A percentile compares a stretch with the other conserved stretches of the same genome.
Evolutionary conservation across 2,888 invertebrate genomes (phyloP).

Genomic region (Blomia tropicalis): DNA sequence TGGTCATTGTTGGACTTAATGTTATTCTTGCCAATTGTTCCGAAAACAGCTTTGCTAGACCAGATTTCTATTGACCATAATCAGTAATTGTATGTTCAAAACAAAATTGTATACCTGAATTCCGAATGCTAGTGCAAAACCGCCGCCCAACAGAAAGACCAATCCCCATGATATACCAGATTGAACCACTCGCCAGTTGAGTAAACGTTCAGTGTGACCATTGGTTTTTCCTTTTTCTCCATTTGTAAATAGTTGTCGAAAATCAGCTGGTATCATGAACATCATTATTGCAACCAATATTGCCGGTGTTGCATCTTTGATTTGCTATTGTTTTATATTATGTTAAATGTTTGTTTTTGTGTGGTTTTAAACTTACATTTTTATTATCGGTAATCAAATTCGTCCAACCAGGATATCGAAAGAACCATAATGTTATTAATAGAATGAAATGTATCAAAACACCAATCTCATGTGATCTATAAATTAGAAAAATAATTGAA

Average conservation of each 20-base stretch:
- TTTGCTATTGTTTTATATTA: constrained; percentile 22
- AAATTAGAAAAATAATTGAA: neutral
- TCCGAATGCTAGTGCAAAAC: constrained; percentile 75
- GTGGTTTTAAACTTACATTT: neutral
- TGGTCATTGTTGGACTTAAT: constrained; percentile 21
- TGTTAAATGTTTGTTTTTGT: neutral
- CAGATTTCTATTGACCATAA: constrained; percentile 27
- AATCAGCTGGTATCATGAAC: constrained; percentile 61
- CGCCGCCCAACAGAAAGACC: constrained; percentile 68
- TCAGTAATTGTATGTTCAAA: too few relatives aligned
- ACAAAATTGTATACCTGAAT: constrained; percentile 44
- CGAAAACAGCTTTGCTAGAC: constrained; percentile 29
- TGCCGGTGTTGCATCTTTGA: constrained; percentile 44
- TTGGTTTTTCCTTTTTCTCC: neutral
- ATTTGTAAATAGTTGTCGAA: neutral
- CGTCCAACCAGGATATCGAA: constrained; percentile 75
- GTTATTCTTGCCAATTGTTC: constrained; percentile 25
- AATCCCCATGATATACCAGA: constrained; percentile 78
- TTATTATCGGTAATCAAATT: constrained; percentile 31
- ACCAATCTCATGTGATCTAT: constrained; percentile 48
- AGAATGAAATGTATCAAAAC: constrained; percentile 51
- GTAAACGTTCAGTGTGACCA: constrained; percentile 42
- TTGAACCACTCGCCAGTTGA: constrained; percentile 69
- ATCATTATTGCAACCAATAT: constrained; percentile 63
- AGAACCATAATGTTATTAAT: constrained; percentile 70